Evolutionary conservation across 2,797 vertebrate species (phyloP), one percentile per base, ranked within the genome.

Genomic region (Danionella dracula): DNA sequence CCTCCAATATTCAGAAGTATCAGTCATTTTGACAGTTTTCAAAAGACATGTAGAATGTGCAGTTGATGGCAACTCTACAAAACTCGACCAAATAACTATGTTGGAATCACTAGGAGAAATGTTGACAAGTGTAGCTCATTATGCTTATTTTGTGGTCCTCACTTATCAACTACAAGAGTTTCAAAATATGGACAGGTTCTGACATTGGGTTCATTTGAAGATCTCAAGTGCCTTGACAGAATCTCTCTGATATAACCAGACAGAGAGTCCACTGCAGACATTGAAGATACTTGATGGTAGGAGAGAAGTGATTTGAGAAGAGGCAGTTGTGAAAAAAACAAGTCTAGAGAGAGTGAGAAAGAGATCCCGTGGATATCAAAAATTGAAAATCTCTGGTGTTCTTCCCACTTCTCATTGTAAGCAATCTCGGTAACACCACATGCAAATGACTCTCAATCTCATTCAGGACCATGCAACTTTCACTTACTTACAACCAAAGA

Each of bases 351-450:
- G 27, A 48, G 16, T 10, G 9, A 45, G 61, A 5, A 2, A 27
- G 32, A 35, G 17, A 49, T 66, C 16, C 64, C 1, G 16, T 12
- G 15, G 53, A 48, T 56, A 31, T 29, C 21, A 49, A 49, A 53
- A 66, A 66, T 57, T 66, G 42, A 44, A 66, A 40, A 31, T 49
- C 12, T 48, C 31, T 40, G 42, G 53, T 7, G 41, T 48, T 48
- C 15, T 46, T 66, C 21, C 31, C 23, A 57, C 34, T 57, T 38
- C 5, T 17, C 12, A 9, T 37, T 10, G 8, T 37, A 46, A 20
- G 51, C 27, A 41, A 48, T 17, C 11, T 10, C 32, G 34, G 31
- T 37, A 8, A 16, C 9, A 46, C 32, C 41, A 38, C 32, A 38
- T 56, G 11, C 42, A 57, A 31, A 12, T 21, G 29, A 12, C 48